Conservation (phyloP, 2,888 invertebrate species). For the Ophion ellenae region DNA sequence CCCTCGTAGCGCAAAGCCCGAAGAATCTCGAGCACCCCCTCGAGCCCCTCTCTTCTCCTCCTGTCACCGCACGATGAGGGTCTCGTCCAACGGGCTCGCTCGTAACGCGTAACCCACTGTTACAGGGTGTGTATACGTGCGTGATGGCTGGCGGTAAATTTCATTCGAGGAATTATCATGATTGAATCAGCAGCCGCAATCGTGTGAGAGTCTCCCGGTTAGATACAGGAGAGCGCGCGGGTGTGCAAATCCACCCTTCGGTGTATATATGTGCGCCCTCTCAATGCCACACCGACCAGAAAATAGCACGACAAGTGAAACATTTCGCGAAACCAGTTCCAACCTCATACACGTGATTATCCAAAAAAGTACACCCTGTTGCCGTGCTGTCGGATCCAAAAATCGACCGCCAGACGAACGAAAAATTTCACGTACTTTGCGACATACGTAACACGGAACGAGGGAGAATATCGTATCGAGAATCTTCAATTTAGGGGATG, state of each 20-base stretch:
- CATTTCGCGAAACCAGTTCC: constrained; percentile 28
- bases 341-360: not conserved
- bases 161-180: constrained; percentile 84
- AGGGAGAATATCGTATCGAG: no score
- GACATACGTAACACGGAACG: no score
- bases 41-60: constrained; percentile 41
- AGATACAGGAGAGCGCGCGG: constrained; percentile 13
- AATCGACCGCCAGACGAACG: no score
- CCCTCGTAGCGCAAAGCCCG: constrained; percentile 71
- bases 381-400: no score
- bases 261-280: constrained; percentile 5
- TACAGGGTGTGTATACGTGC: constrained; percentile 75
- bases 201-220: constrained; percentile 49
- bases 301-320: constrained; percentile 39
- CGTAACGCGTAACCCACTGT: constrained; percentile 38
- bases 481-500: no score
- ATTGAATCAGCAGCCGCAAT: constrained; percentile 82
- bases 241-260: constrained; percentile 57
- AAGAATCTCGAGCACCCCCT: constrained; percentile 72
- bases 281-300: constrained; percentile 23
- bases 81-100: constrained; percentile 37
- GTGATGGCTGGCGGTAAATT: constrained; percentile 82
- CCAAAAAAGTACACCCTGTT: not conserved
- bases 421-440: no score
- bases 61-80: not conserved